These are phyloP conservation scores for Apodemus sylvaticus DNA, from an alignment of 2,113 vertebrate genomes.

Conservation along the genomic window DNA sequence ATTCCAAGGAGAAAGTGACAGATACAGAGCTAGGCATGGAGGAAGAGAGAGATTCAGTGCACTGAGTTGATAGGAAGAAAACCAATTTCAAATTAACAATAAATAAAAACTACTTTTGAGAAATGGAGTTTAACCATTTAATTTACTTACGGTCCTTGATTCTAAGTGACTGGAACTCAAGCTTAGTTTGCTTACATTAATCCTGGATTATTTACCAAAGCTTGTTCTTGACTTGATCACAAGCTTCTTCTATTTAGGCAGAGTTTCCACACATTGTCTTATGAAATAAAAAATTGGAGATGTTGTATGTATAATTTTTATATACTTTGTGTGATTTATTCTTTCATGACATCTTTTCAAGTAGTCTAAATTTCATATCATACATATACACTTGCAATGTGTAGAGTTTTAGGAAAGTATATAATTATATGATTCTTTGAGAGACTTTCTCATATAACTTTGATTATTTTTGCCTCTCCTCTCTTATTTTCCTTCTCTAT, in stretches of 20 bases:
- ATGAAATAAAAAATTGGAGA: neutral
- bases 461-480: neutral
- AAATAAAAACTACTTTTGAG: neutral
- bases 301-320: neutral
- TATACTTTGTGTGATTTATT: neutral
- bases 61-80: slow-evolving; percentile 24
- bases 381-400: neutral
- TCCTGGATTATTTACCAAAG: neutral
- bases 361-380: neutral
- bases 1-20: slow-evolving; percentile 21
- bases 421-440: neutral
- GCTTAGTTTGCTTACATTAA: neutral
- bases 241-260: neutral
- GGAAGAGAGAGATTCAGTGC: neutral
- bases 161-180: neutral
- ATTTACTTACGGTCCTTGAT: neutral
- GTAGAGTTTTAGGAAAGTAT: neutral
- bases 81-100: slow-evolving; percentile 34
- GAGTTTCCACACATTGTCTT: neutral
- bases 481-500: neutral
- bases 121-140: neutral
- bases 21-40: slow-evolving; percentile 28
- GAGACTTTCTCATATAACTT: neutral
- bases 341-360: neutral
- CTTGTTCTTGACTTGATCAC: neutral